These are phyloP conservation scores for Sclerurus mexicanus DNA, from an alignment of 2,113 vertebrate genomes.

Conservation along the genomic window DNA sequence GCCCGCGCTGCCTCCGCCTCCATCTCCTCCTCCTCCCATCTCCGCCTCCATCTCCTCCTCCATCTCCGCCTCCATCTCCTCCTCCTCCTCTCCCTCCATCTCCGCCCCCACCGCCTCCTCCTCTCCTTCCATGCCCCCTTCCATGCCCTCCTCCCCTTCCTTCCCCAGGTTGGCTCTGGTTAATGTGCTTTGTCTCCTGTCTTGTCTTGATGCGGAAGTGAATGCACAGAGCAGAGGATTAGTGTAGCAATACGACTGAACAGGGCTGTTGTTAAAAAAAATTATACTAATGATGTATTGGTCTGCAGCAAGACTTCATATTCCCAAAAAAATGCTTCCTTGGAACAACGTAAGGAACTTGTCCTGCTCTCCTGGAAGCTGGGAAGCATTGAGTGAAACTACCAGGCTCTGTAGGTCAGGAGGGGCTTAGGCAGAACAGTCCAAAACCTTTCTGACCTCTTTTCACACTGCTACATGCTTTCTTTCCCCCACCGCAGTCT, in stretches of 20 bases:
- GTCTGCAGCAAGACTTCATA: not conserved
- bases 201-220: not conserved
- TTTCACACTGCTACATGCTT: not conserved
- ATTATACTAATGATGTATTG: not conserved
- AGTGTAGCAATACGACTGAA: no score
- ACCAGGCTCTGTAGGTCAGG: not conserved
- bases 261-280: not conserved
- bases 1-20: no score
- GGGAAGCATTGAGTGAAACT: not conserved
- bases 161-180: not conserved
- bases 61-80: no score
- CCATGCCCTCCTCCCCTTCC: no score
- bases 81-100: no score
- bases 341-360: not conserved
- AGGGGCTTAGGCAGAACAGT: not conserved
- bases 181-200: accelerated
- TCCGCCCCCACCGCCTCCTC: no score
- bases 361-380: accelerated
- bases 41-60: no score
- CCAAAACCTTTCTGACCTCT: not conserved
- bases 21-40: no score
- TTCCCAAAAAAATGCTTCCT: not conserved
- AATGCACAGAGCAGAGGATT: not conserved
- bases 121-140: no score
- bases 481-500: accelerated